Evolutionary conservation across 2,888 invertebrate genomes (phyloP).

Genomic region (Uloborus plumipes): DNA sequence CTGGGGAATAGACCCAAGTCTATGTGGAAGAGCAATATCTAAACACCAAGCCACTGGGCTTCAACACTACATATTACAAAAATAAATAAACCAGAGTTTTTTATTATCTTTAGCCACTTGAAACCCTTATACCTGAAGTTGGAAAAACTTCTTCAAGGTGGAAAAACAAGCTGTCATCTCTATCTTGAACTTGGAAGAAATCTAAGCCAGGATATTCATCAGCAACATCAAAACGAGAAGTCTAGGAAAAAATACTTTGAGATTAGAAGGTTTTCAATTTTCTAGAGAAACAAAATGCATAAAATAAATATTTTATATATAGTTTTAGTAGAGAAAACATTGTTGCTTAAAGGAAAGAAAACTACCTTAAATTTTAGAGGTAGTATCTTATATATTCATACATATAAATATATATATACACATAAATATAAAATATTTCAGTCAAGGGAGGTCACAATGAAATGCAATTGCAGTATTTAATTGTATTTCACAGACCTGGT

Average conservation of each 20-base stretch:
- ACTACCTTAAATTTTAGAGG: no score
- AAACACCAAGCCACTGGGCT: no score
- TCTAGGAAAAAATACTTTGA: slow-evolving; percentile 18
- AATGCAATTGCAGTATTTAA: neutral
- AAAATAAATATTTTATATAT: neutral
- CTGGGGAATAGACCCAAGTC: no score
- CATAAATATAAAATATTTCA: no score
- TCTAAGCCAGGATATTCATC: slow-evolving; percentile 66
- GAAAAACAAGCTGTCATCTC: slow-evolving; percentile 67
- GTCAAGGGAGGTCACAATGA: neutral
- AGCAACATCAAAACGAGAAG: slow-evolving; percentile 65
- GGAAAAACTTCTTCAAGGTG: slow-evolving; percentile 68
- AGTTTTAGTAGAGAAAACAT: neutral
- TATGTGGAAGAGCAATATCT: no score
- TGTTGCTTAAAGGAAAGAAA: neutral
- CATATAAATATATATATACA: no score
- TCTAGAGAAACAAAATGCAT: neutral
- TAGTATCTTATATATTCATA: no score
- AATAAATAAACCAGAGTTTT: no score
- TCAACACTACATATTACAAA: no score
- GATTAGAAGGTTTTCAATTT: neutral
- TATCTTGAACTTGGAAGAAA: slow-evolving; percentile 66
- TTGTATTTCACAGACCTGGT: no score
- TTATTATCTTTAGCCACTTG: neutral
- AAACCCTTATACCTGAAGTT: slow-evolving; percentile 52